Evolutionary conservation across 2,888 invertebrate species (phyloP), one percentile per base, ranked within the genome.

Genomic region (Patella pellucida): DNA sequence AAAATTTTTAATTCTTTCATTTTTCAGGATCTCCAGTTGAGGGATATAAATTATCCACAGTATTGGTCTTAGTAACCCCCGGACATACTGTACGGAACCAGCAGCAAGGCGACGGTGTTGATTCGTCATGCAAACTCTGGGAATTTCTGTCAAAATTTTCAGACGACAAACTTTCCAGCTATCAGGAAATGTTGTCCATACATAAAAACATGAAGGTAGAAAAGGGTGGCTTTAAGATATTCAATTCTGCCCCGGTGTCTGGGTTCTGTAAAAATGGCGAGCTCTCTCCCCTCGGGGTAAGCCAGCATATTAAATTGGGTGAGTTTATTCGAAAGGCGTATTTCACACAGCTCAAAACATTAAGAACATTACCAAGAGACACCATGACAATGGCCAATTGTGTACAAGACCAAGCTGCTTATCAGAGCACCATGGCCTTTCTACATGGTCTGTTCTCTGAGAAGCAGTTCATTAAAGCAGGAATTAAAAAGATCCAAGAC

Each of bases 391-490:
- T 52, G 11, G 76, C 73, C 0, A 15, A 54, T 19, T 67, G 70
- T 51, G 72, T 78, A 11, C 70, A 72, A n/a, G 72, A 69, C 7
- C 27, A 72, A n/a, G 67, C 69, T 4, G 62, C 73, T 7, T 81
- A 73, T 76, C 83, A 84, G 23, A 83, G 82, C 68, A 15, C 77
- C 51, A 56, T 79, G 19, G 81, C 83, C 15, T 76, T 85, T 68
- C 73, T 85, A 9, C 82, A 84, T 73, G 85, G 85, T 11, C 68
- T 85, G 31, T 73, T 84, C 11, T 77, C 78, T 16, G 82, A 83
- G 62, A 84, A 85, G 74, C 79, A 83, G 54, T 80, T 85, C 54
- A 56, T 78, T 15, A 78, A 79, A 51, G 70, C 75, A 12, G 74
- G 76, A 68, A 74, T 85, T 72, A 71, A 79, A 31, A 83, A 84